Evolutionary conservation across 2,888 invertebrate species (phyloP).

Genomic region (Amiota mariae): DNA sequence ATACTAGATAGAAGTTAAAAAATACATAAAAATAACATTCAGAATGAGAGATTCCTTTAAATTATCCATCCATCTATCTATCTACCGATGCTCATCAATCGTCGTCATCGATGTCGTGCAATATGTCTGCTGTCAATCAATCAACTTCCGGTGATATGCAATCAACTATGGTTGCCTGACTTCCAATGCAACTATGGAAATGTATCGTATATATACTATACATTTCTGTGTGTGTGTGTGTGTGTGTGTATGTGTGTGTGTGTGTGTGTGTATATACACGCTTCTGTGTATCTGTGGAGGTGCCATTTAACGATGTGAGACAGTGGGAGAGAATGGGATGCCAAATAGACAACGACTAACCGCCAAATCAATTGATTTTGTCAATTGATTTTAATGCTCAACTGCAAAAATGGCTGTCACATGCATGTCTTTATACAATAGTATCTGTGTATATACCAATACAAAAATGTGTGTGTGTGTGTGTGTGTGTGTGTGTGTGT

Average conservation of each 20-base stretch:
- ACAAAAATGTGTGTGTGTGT: conserved; percentile 34
- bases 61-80: not conserved
- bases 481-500: conserved; percentile 37
- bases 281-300: conserved; percentile 10
- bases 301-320: not conserved
- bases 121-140: conserved; percentile 69
- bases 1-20: too few relatives aligned
- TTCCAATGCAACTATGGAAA: conserved; percentile 9
- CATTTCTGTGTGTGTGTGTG: too few relatives aligned
- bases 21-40: not conserved
- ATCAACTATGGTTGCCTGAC: not conserved
- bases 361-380: conserved; percentile 71
- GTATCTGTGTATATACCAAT: conserved; percentile 17
- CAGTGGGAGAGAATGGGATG: not conserved
- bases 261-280: too few relatives aligned
- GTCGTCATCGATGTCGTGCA: conserved; percentile 47
- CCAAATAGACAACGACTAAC: conserved; percentile 50
- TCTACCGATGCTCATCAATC: conserved; percentile 34
- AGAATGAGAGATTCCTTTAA: not conserved
- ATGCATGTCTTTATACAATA: conserved; percentile 4
- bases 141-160: conserved; percentile 51
- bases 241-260: too few relatives aligned
- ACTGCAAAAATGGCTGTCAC: conserved; percentile 44
- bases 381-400: conserved; percentile 72
- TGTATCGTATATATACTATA: too few relatives aligned